Conservation (phyloP, 2,888 invertebrate species). For the Blomia tropicalis region DNA sequence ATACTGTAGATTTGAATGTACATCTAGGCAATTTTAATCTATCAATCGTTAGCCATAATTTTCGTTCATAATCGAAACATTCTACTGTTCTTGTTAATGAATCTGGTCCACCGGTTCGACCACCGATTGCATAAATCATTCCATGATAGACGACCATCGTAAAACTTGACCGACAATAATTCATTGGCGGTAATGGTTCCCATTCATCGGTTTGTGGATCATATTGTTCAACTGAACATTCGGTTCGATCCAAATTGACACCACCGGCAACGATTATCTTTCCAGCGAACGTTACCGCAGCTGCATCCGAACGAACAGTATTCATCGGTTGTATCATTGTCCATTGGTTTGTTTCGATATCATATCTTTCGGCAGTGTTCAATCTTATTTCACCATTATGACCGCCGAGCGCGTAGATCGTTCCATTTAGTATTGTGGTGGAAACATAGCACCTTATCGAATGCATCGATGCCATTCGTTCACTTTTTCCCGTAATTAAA, state of each 20-base stretch:
- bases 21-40: conserved; percentile 61
- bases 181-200: conserved; percentile 47
- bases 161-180: conserved; percentile 56
- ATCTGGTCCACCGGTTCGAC: conserved; percentile 61
- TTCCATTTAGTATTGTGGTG: conserved; percentile 38
- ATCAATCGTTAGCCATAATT: conserved; percentile 49
- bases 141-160: conserved; percentile 51
- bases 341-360: conserved; percentile 36
- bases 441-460: conserved; percentile 47
- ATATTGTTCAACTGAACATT: conserved; percentile 57
- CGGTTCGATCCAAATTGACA: conserved; percentile 59
- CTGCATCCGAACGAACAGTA: conserved; percentile 56
- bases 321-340: conserved; percentile 39
- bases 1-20: conserved; percentile 53
- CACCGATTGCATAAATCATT: conserved; percentile 58
- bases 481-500: conserved; percentile 34
- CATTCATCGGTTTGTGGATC: conserved; percentile 53
- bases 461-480: conserved; percentile 42
- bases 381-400: conserved; percentile 37
- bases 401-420: conserved; percentile 37
- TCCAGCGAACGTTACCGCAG: conserved; percentile 50
- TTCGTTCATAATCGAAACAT: conserved; percentile 28
- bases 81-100: conserved; percentile 30
- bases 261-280: conserved; percentile 61
- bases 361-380: conserved; percentile 35